Evolutionary conservation across 2,888 invertebrate species (phyloP), one percentile per base, ranked within the genome.

Genomic region (Yponomeuta evonymella): DNA sequence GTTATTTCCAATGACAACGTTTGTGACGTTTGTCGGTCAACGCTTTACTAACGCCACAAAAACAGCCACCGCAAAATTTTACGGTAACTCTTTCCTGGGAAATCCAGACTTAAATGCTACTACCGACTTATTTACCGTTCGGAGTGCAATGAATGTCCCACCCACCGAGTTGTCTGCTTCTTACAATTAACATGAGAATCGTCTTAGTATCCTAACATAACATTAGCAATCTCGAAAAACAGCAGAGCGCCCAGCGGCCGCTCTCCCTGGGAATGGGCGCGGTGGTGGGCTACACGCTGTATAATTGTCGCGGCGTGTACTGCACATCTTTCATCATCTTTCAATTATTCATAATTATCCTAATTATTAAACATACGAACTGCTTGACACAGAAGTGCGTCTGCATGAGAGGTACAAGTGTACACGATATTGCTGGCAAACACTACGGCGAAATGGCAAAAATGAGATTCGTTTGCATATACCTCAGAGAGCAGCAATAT

Each of bases 261-360:
- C 23, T 51, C 30, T 51, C 68, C 23, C 29, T 68, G 68, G 68
- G 68, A 68, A 68, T 68, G 68, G 68, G 51, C 51, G 9, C 30
- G 2, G 30, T 51, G 29, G 23, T 11, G 12, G 12, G 8, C 11
- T 48, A 67, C 67, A 48, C 48, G 43, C 36, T 48, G 23, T 15
- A 36, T 68, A 68, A 68, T 68, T 68, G 68, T 51, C 30, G 29
- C 65, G 29, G n/a, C 65, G 65, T 65, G 51, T 15, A 58, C 67
- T 43, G 51, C 68, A 15, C 51, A n/a, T 51, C 51, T 51, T 51
- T 68, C 48, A 51, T 5, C 51, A n/a, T 51, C 51, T 51, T 51
- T 68, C 48, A 51, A 48, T 68, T 68, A 30, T 68, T 48, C 68
- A 68, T 68, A 68, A 51, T 68, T 15, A 68, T 68, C 48, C 36